These are phyloP conservation scores for Apodemia mormo DNA, from an alignment of 2,888 invertebrate genomes.

Conservation along the genomic window DNA sequence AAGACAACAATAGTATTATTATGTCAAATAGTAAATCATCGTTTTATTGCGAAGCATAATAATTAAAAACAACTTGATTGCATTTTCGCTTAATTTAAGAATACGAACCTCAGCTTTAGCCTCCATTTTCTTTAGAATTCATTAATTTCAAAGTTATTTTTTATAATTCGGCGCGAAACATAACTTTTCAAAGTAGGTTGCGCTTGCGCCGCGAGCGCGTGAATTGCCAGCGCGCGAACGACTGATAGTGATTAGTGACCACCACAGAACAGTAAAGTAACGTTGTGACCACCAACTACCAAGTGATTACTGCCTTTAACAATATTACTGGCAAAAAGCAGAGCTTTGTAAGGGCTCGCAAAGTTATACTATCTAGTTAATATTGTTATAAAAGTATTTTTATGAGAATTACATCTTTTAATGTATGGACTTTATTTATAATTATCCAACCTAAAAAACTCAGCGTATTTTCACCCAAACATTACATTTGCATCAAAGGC, in stretches of 20 bases:
- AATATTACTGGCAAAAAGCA: too few species aligned
- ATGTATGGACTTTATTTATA: too few species aligned
- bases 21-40: not conserved
- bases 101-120: conserved; percentile 24
- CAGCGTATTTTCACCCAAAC: too few species aligned
- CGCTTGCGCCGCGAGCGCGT: conserved; percentile 52
- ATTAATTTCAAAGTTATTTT: conserved; percentile 14
- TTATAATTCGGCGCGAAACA: conserved; percentile 31
- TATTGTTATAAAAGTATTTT: too few species aligned
- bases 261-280: too few species aligned
- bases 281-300: not conserved
- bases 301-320: conserved; percentile 18
- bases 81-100: conserved; percentile 2
- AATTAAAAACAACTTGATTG: not conserved
- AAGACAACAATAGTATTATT: not conserved
- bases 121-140: conserved; percentile 22
- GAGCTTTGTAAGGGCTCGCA: too few species aligned
- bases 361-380: too few species aligned
- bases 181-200: conserved; percentile 30
- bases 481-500: too few species aligned
- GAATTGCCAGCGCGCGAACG: conserved; percentile 49
- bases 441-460: too few species aligned
- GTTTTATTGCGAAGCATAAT: not conserved
- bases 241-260: conserved; percentile 39
- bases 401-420: too few species aligned